Conservation (phyloP, 2,888 invertebrate species). For the Nomada fabriciana region DNA sequence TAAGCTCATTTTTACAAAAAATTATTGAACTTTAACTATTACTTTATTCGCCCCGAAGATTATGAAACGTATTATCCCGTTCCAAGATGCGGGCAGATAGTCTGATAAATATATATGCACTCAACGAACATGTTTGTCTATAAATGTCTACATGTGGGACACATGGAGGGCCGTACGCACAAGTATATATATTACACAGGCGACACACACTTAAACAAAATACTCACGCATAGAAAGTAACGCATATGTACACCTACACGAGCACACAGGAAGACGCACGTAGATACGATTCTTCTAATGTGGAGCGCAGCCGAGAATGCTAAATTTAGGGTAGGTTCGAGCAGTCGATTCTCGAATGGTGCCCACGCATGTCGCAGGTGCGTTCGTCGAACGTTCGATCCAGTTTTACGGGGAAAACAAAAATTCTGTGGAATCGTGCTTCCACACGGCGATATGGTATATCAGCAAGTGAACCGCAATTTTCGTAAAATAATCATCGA, state of each 20-base stretch:
- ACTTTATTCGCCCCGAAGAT: not conserved
- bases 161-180: slow-evolving; percentile 15
- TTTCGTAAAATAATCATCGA: not conserved
- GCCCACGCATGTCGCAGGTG: slow-evolving; percentile 65
- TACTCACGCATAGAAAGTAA: slow-evolving; percentile 2
- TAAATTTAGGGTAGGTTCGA: slow-evolving; percentile 78
- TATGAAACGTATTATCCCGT: not conserved
- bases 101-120: not conserved
- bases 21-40: too few species aligned
- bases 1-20: too few species aligned
- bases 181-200: slow-evolving; percentile 8
- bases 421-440: not conserved
- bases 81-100: not conserved
- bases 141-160: slow-evolving; percentile 54
- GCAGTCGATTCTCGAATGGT: slow-evolving; percentile 75
- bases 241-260: slow-evolving; percentile 10
- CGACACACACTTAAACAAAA: slow-evolving; percentile 33
- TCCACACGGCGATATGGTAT: too few species aligned
- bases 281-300: slow-evolving; percentile 71
- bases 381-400: slow-evolving; percentile 41
- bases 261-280: slow-evolving; percentile 27
- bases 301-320: slow-evolving; percentile 76
- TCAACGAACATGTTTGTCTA: slow-evolving; percentile 27
- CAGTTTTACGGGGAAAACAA: slow-evolving; percentile 19
- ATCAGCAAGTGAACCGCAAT: not conserved